Evolutionary conservation across 2,888 invertebrate species (phyloP), one percentile per base, ranked within the genome.

Genomic region (Isotomurus palustris): DNA sequence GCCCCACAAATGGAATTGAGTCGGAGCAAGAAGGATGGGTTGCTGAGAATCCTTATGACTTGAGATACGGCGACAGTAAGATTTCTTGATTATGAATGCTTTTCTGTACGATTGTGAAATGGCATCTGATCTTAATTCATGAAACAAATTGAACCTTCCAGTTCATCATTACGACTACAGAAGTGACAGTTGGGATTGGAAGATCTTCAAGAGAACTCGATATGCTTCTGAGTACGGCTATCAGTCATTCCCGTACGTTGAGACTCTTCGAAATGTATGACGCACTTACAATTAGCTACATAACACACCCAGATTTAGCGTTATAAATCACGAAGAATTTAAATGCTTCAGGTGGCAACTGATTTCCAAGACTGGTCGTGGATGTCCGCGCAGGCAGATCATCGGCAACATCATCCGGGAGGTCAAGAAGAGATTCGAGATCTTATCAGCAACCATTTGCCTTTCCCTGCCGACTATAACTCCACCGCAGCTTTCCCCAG

Each of bases 171-270:
- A 99, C 75, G 87, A 91, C 71, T 93, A 95, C 72, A 53, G 84
- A 0, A 76, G 78, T 24, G 86, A 97, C 72, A 83, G 85, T 53
- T 97, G 93, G 92, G 78, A 88, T 71, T 80, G 83, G 48, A 81
- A 80, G 57, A 84, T 82, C 5, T 94, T 64, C 17, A 38, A 6
- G 3, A 38, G 45, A 2, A 60, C 64, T 2, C 25, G 70, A 71
- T 96, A 97, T 76, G 84, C 87, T 3, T 95, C 97, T 0, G 99
- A 99, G 76, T 99, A 92, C 73, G 99, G 99, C 1, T 87, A 89
- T 67, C 96, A 97, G 76, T 88, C 94, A 0, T 78, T 90, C 65
- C 94, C 96, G 0, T 84, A 65, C 35, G 52, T 53, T 19, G 60
- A 56, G 6, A 53, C 65, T 8, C 35, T 65, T 2, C 48, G 48